Base-by-base conservation (phyloP, 2,888 invertebrate genomes). In the Hydriomena furcata region DNA sequence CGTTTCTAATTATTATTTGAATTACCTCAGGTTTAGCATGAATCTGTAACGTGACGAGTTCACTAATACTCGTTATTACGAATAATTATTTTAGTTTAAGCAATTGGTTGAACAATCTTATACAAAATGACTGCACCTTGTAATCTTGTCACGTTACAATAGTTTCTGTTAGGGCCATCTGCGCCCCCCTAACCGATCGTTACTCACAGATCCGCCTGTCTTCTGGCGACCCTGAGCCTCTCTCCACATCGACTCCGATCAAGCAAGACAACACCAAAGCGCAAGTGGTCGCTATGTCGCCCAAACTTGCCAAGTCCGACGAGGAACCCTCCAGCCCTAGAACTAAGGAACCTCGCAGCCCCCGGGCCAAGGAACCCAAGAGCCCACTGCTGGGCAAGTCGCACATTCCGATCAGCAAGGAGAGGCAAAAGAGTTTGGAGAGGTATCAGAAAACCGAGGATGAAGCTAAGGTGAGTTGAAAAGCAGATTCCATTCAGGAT, bases 271-370 rank as follows among this genome's bases (percentile, higher is more conserved):
- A 48, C 24, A 46, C 45, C 27, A 68, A 68, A 58, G 86, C 70
- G 36, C 80, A 78, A 38, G 88, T 90, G 38, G 89, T 89, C 47
- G 88, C 76, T 56, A 76, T 86, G 80, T 83, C 88, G 56, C 87
- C 84, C 48, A 88, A 87, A 61, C 64, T 65, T 41, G 30, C 46
- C 51, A 23, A 24, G 37, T 8, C 40, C 30, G 17, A 8, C 46
- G 23, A 43, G 21, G 50, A 10, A 5, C 45, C 24, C 28, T 43
- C 27, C 36, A 13, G 35, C 10, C 28, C 12, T 2, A 25, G 25
- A 44, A 28, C 24, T 31, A 5, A 13, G 45, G 32, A 30, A 36
- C 27, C 65, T 7, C 10, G n/a, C 10, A 7, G 27, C 1, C 28
- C 17, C 1, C n/a, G 28, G 2, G 11, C 11, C 40, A 5, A 8